A percentile compares a stretch with the other conserved stretches of the same genome.
These are phyloP conservation scores for Cynopterus brachyotis DNA, from an alignment of 2,113 vertebrate genomes.

Conservation along the genomic window DNA sequence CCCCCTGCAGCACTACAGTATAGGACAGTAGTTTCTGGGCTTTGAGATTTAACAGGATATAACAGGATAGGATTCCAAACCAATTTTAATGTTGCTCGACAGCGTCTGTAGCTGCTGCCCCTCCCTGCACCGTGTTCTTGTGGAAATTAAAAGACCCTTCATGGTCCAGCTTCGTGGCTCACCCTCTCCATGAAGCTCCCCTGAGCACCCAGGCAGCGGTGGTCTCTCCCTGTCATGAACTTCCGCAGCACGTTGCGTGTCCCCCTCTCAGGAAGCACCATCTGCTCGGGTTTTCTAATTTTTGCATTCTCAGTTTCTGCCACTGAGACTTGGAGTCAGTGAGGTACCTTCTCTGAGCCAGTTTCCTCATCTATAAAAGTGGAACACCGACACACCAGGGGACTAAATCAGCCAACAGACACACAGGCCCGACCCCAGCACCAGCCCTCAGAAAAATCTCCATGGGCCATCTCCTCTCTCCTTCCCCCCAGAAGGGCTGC, in stretches of 20 bases:
- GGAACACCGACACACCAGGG: not conserved
- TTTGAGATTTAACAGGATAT: not conserved
- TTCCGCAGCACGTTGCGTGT: not conserved
- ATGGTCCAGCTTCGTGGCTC: not conserved
- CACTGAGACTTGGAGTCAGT: not conserved
- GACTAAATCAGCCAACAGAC: not conserved
- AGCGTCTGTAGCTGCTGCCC: not conserved
- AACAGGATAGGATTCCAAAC: not conserved
- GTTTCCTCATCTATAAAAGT: not conserved
- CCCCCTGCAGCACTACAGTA: accelerated
- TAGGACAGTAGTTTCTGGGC: not conserved
- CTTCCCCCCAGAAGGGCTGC: not conserved
- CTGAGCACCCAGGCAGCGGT: accelerated
- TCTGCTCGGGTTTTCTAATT: not conserved
- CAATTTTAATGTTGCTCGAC: not conserved
- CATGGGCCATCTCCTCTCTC: not conserved
- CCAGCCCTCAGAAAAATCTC: not conserved
- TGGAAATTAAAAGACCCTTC: not conserved
- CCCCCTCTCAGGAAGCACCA: not conserved
- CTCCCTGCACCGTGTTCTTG: not conserved
- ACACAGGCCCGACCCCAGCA: accelerated
- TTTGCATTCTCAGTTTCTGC: not conserved
- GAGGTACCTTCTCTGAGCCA: not conserved
- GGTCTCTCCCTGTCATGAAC: not conserved
- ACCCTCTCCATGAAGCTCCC: not conserved